Conservation (phyloP, 2,888 invertebrate genomes). For the Nycteola revayana region DNA sequence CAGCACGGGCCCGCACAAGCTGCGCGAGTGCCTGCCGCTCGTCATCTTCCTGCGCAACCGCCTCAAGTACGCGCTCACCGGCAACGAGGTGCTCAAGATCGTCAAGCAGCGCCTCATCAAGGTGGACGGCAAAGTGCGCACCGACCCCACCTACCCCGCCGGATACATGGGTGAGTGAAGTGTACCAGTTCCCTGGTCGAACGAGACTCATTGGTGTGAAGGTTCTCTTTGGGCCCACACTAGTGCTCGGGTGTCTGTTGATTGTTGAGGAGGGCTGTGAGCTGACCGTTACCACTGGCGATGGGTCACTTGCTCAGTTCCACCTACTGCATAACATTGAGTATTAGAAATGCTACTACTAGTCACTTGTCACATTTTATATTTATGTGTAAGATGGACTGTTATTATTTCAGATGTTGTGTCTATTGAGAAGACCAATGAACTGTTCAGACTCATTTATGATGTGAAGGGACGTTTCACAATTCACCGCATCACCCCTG, state of each 20-base stretch:
- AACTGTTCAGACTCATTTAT: slow-evolving; percentile 98
- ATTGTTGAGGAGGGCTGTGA: no score
- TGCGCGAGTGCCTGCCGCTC: slow-evolving; percentile 97
- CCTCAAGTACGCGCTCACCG: slow-evolving; percentile 98
- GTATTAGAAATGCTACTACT: no score
- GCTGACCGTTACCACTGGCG: no score
- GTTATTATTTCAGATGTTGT: slow-evolving; percentile 92
- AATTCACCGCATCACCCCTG: slow-evolving; percentile 97
- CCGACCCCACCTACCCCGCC: slow-evolving; percentile 98
- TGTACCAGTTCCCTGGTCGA: no score
- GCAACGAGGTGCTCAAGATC: slow-evolving; percentile 98
- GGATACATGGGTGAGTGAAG: slow-evolving; percentile 99
- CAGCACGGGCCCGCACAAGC: slow-evolving; percentile 98
- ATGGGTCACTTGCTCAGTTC: no score
- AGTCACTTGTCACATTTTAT: no score
- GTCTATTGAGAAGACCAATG: slow-evolving; percentile 98
- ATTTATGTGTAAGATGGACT: no score
- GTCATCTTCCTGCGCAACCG: slow-evolving; percentile 98
- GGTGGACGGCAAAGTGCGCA: slow-evolving; percentile 98
- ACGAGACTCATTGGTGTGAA: no score
- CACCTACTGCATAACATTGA: no score
- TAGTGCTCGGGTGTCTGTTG: no score
- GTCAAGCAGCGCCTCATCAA: slow-evolving; percentile 99
- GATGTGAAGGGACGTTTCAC: slow-evolving; percentile 99
- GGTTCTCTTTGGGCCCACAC: no score